phyloP scores from a whole-genome alignment of 2,888 invertebrate species.

The Xanthorhoe designata region DNA sequence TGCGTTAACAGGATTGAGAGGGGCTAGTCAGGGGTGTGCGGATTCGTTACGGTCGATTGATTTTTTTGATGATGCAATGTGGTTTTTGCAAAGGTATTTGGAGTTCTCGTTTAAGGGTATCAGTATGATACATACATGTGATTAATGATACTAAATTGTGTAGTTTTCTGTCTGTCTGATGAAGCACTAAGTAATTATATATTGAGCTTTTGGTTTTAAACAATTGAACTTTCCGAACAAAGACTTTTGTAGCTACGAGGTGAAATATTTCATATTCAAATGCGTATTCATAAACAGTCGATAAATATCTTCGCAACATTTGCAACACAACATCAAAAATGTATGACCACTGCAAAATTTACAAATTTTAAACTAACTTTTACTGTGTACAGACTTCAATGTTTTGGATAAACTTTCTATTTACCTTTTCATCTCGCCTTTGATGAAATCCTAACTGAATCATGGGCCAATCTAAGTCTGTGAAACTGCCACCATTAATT shows the following conservation, averaged over 20 bases:
- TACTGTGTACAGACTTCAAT: no score
- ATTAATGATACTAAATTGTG: no score
- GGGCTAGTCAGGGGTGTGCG: constrained; percentile 1
- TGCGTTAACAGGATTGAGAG: constrained; percentile 52
- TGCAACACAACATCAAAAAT: no score
- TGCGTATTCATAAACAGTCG: no score
- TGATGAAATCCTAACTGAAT: constrained; percentile 30
- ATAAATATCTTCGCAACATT: no score
- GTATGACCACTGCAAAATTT: neutral
- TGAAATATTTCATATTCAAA: no score
- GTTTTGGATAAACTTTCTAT: constrained; percentile 36
- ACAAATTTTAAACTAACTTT: no score
- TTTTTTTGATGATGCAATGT: constrained; percentile 39
- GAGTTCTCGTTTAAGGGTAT: neutral
- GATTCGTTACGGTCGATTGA: constrained; percentile 38
- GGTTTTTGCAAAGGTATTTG: constrained; percentile 10
- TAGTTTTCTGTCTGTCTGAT: no score
- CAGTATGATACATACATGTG: neutral
- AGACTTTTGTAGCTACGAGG: no score
- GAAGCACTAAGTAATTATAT: no score
- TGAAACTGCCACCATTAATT: constrained; percentile 47
- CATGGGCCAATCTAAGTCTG: constrained; percentile 20
- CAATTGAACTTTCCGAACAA: no score
- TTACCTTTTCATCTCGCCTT: constrained; percentile 50
- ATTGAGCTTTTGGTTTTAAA: no score